Conservation (phyloP, 2,113 vertebrate species). For the Colaptes auratus region DNA sequence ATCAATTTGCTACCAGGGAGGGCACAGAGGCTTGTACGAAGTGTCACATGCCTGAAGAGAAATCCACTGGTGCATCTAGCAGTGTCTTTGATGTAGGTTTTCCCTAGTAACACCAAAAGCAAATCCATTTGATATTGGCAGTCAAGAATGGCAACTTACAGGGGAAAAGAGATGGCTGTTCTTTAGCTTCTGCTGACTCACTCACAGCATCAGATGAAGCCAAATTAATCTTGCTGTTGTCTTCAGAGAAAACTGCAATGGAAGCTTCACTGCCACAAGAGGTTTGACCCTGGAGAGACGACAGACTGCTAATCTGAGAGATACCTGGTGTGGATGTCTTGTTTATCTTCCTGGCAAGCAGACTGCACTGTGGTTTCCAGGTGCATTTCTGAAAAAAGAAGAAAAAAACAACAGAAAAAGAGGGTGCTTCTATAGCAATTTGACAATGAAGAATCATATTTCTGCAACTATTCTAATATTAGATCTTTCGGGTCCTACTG, state of each 20-base stretch:
- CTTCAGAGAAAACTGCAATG: constrained; percentile 46
- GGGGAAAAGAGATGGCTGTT: constrained; percentile 49
- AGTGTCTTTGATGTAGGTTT: background rate
- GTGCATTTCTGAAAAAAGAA: constrained; percentile 48
- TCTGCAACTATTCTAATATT: background rate
- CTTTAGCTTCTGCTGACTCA: constrained; percentile 21
- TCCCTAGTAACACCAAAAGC: background rate
- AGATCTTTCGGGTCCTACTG: background rate
- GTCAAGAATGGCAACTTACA: constrained; percentile 67
- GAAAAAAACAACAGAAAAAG: background rate
- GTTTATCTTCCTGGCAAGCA: constrained; percentile 16
- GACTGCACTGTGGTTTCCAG: background rate
- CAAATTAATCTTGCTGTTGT: background rate
- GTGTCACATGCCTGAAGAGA: background rate
- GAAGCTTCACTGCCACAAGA: constrained; percentile 68
- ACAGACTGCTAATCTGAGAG: constrained; percentile 54
- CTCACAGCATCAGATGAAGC: background rate
- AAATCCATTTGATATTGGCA: background rate
- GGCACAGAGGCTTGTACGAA: background rate
- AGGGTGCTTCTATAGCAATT: background rate
- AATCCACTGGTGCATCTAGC: background rate
- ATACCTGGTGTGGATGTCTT: background rate
- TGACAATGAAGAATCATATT: background rate
- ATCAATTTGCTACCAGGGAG: background rate
- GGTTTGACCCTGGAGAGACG: constrained; percentile 54